Base-by-base conservation (phyloP, 2,113 vertebrate species). In the Stercorarius parasiticus region DNA sequence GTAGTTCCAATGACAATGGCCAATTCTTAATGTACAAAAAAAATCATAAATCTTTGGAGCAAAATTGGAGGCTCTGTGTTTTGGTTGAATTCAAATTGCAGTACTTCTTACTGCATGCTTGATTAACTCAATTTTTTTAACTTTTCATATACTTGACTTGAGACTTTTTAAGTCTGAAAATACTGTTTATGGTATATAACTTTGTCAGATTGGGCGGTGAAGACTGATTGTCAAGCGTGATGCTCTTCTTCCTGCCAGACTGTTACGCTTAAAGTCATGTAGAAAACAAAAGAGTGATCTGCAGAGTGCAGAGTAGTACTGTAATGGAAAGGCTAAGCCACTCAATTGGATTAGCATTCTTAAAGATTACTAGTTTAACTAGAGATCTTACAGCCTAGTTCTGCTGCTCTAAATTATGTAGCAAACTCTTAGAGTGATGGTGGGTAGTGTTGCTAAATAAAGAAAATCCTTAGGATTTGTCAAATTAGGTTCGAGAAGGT, bases 401-500 rank as follows among this genome's bases (percentile, higher is more conserved):
- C 89, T 95, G 85, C 88, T 95, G 76, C 72, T 91, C 49, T 86
- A 45, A 88, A 86, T 85, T 64, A 59, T 81, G 43, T 30, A 66
- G 86, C 70, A 67, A 50, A 82, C 88, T 62, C 93, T 93, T 88
- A 32, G 34, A 84, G 73, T 62, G 43, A 62, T 65, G 40, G 59
- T 79, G 53, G 52, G 87, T 70, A 40, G 64, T 80, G 73, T 79
- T 94, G 82, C 95, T 96, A 97, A 97, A 93, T 92, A 91, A 71
- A 52, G 96, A 95, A 96, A 94, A 97, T 97, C 97, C 94, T 52
- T 38, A 38, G 95, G 96, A 95, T 97, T 97, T 96, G 58, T 93
- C 58, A 90, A 76, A 93, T 93, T 73, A 71, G 45, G 29, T 92
- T 95, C 73, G 82, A 52, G 79, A 80, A 95, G 90, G 80, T 97